phyloP scores from a whole-genome alignment of 2,797 vertebrate genomes.

The Sternarchorhynchus goeldii region DNA sequence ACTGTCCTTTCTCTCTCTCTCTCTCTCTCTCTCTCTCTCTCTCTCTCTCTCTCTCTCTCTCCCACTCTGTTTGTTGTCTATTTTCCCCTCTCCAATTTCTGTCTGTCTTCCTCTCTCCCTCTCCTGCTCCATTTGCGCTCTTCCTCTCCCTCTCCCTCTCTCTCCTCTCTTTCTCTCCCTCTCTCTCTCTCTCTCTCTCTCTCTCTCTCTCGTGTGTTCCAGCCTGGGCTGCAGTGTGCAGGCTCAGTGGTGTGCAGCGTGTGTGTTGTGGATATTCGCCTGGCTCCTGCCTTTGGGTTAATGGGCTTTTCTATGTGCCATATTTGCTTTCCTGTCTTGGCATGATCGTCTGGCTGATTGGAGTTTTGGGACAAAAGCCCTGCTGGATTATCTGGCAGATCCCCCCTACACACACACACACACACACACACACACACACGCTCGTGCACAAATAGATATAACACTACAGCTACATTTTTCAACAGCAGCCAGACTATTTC shows the following conservation, averaged over 20 bases:
- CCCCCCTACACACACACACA: background rate
- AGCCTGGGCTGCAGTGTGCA: background rate
- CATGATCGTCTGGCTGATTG: constrained; percentile 34
- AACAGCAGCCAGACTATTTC: constrained; percentile 13
- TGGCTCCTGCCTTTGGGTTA: constrained; percentile 41
- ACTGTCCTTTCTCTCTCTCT: too few relatives aligned
- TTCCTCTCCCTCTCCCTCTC: background rate
- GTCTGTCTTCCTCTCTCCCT: too few relatives aligned
- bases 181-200: background rate
- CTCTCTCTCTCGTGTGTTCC: background rate
- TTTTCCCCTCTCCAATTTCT: too few relatives aligned
- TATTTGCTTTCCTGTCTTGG: constrained; percentile 22
- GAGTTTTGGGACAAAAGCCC: constrained; percentile 39
- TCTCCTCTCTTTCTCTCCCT: background rate
- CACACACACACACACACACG: too few relatives aligned
- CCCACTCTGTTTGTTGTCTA: too few relatives aligned
- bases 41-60: too few relatives aligned
- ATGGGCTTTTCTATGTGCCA: constrained; percentile 44
- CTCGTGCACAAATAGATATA: background rate
- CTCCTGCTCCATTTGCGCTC: too few relatives aligned
- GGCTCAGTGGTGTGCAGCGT: constrained; percentile 4
- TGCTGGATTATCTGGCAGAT: constrained; percentile 14
- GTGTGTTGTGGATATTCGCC: constrained; percentile 13
- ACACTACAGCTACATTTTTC: constrained; percentile 14
- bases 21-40: too few relatives aligned